These are phyloP conservation scores for Netelia virgata DNA, from an alignment of 2,888 invertebrate species.

Conservation along the genomic window DNA sequence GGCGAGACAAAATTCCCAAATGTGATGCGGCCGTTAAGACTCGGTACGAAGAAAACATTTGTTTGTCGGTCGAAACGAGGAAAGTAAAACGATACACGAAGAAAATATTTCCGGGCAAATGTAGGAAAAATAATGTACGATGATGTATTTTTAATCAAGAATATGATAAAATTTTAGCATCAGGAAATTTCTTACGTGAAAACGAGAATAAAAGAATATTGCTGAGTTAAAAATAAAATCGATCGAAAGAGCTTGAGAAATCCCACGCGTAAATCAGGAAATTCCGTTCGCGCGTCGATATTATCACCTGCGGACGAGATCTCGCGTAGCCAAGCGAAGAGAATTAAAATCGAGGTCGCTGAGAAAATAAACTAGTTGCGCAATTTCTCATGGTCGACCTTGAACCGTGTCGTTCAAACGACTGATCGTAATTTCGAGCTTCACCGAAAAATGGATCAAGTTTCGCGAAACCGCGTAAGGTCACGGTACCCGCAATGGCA, in stretches of 20 bases:
- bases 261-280: background rate
- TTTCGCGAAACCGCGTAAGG: slow-evolving; percentile 15
- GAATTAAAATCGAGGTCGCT: slow-evolving; percentile 27
- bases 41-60: no score
- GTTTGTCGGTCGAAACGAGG: no score
- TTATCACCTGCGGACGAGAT: background rate
- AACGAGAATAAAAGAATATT: no score
- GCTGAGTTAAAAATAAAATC: no score
- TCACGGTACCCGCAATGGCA: background rate
- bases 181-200: no score
- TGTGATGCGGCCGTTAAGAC: background rate
- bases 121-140: no score
- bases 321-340: slow-evolving; percentile 4
- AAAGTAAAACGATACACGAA: no score
- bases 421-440: slow-evolving; percentile 3
- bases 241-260: no score
- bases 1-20: background rate
- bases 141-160: no score
- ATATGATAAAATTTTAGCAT: no score
- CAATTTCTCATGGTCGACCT: slow-evolving; percentile 46
- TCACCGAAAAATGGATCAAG: slow-evolving; percentile 9
- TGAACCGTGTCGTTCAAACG: slow-evolving; percentile 37
- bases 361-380: slow-evolving; percentile 22
- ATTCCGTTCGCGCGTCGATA: slow-evolving; percentile 3
- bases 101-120: no score